phyloP scores from a whole-genome alignment of 2,888 invertebrate genomes.

The Drosophila anomalata region DNA sequence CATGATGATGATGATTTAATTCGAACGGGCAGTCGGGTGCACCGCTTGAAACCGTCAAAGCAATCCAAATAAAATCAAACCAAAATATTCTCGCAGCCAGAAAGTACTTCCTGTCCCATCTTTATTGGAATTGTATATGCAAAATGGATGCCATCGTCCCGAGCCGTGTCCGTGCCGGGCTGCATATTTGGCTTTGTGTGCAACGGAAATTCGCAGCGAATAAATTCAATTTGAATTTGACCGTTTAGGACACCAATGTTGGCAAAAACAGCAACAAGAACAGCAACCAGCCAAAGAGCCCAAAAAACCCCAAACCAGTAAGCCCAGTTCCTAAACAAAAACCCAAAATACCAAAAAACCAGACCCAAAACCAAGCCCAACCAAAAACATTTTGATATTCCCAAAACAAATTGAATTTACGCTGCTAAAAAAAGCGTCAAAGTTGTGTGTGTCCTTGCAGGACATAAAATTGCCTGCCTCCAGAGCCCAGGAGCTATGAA shows the following conservation, averaged over 20 bases:
- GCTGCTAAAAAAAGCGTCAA: slow-evolving; percentile 56
- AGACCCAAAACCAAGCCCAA: slow-evolving; percentile 26
- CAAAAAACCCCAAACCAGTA: slow-evolving; percentile 29
- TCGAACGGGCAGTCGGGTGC: slow-evolving; percentile 37
- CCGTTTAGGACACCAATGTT: slow-evolving; percentile 56
- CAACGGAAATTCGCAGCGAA: slow-evolving; percentile 74
- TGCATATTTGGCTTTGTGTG: slow-evolving; percentile 67
- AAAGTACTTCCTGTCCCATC: slow-evolving; percentile 35
- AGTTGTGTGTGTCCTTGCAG: slow-evolving; percentile 27
- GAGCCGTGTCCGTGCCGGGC: slow-evolving; percentile 6
- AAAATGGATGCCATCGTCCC: slow-evolving; percentile 11
- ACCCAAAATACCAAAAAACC: slow-evolving; percentile 26
- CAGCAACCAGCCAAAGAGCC: background rate
- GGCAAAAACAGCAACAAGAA: slow-evolving; percentile 7
- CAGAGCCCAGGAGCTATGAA: slow-evolving; percentile 64
- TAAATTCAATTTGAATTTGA: slow-evolving; percentile 74
- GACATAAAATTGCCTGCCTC: background rate
- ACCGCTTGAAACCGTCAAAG: slow-evolving; percentile 68
- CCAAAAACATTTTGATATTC: slow-evolving; percentile 78
- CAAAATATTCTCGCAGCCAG: slow-evolving; percentile 66
- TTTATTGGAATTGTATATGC: slow-evolving; percentile 8
- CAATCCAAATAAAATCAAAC: slow-evolving; percentile 79
- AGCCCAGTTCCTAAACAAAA: slow-evolving; percentile 10
- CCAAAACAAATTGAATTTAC: slow-evolving; percentile 73
- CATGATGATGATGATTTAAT: slow-evolving; percentile 36